These are phyloP conservation scores for Drosophila neotestacea DNA, from an alignment of 2,888 invertebrate genomes.

Conservation along the genomic window DNA sequence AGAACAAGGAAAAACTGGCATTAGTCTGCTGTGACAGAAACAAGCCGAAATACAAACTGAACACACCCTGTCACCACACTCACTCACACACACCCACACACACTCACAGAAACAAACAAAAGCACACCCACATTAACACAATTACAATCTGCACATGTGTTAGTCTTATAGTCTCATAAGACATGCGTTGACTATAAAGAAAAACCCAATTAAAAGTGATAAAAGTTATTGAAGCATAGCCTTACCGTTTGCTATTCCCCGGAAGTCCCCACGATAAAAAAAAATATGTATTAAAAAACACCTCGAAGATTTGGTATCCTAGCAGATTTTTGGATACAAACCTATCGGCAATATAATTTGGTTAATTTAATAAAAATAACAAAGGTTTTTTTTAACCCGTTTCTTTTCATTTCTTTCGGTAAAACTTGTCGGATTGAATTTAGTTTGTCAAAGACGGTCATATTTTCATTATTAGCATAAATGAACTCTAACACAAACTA, in stretches of 20 bases:
- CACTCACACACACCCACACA: conserved; percentile 9
- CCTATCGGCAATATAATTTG: too few species aligned
- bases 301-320: background rate
- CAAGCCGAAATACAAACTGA: conserved; percentile 30
- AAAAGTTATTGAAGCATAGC: conserved; percentile 76
- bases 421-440: too few species aligned
- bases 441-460: too few species aligned
- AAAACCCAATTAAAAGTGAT: conserved; percentile 82
- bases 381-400: too few species aligned
- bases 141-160: conserved; percentile 79
- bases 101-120: conserved; percentile 11
- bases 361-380: too few species aligned
- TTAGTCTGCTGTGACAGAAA: conserved; percentile 71
- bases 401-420: too few species aligned
- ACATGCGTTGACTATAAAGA: conserved; percentile 80
- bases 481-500: too few species aligned
- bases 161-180: conserved; percentile 62
- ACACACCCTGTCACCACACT: conserved; percentile 38
- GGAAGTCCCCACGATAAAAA: background rate
- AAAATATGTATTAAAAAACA: background rate
- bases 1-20: conserved; percentile 49
- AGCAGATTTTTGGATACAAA: background rate
- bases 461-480: too few species aligned
- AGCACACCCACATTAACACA: conserved; percentile 67
- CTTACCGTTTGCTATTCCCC: conserved; percentile 23